Base-by-base conservation (phyloP, 92 coral and sea anemone genomes). In the Phenganax subtilis region DNA sequence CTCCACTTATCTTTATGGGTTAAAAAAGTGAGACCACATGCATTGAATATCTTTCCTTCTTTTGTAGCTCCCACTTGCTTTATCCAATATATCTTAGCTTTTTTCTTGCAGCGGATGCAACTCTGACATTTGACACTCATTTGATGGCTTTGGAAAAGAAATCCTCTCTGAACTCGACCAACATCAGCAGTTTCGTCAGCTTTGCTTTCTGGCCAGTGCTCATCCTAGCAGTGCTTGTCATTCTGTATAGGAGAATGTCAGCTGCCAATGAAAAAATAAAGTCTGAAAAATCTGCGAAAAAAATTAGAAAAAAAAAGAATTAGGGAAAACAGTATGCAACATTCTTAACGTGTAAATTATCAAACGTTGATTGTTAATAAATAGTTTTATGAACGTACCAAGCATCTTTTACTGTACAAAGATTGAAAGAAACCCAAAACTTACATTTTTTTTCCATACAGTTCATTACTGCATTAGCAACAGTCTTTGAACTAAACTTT, bases 81-180 rank as follows among this genome's bases (percentile, higher is more conserved):
- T 28, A 0, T 17, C 10, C 71, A 65, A 17, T 0, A 0, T 17
- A 1, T 65, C 27, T 11, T 65, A 0, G 31, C 15, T 57, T 44
- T 52, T 57, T 60, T 69, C 16, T 83, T 61, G 57, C 90, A 94
- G 98, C 97, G 1, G 84, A 94, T 47, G 85, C 97, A 10, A 89
- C 89, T 10, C 90, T 94, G 60, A 84, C 89, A 31, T 94, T 94
- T 82, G 89, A 87, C 27, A 94, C 98, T 6, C 97, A 94, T 86
- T 82, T 94, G 9, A 85, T 92, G 75, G 64, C 79, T 0, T 82
- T 94, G 65, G 89, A 86, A 84, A 90, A 88, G 81, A 87, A 80
- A 51, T 86, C 94, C 20, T 51, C 54, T 56, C 51, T 62, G 27
- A 12, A 5, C 14, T 11, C 0, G 11, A 4, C 37, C n/a, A 61